Conservation (phyloP, 64 coral and sea anemone species). For the Anthopleura sola region DNA sequence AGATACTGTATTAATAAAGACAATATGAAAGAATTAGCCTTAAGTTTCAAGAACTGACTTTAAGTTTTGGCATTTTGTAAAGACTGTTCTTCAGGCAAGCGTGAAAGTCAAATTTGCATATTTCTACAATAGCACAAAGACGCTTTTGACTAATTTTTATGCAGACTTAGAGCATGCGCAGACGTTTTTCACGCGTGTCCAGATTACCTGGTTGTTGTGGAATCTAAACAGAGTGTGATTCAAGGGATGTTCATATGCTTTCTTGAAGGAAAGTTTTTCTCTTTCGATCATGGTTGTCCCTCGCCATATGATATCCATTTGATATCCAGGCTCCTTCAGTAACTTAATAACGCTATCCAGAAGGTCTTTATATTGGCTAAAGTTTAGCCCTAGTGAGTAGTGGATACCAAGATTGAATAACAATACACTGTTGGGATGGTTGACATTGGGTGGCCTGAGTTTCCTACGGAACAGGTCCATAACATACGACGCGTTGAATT, state of each 20-base stretch:
- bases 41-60: too few relatives aligned
- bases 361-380: constrained; percentile 49
- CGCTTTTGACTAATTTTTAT: too few relatives aligned
- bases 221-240: constrained; percentile 61
- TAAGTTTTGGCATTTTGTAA: too few relatives aligned
- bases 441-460: constrained; percentile 33
- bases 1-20: too few relatives aligned
- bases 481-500: constrained; percentile 29
- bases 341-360: constrained; percentile 32
- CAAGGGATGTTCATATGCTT: not conserved
- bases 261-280: constrained; percentile 19
- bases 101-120: too few relatives aligned
- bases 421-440: constrained; percentile 26
- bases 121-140: too few relatives aligned
- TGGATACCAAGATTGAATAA: constrained; percentile 53
- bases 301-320: constrained; percentile 39
- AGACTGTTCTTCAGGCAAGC: too few relatives aligned
- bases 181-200: too few relatives aligned
- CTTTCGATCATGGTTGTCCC: constrained; percentile 63
- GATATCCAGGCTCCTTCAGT: constrained; percentile 32
- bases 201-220: constrained; percentile 62
- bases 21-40: too few relatives aligned
- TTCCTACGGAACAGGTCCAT: constrained; percentile 27
- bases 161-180: too few relatives aligned
- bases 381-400: constrained; percentile 45